Evolutionary conservation across 2,888 invertebrate genomes (phyloP).

Genomic region (Tyria jacobaeae): DNA sequence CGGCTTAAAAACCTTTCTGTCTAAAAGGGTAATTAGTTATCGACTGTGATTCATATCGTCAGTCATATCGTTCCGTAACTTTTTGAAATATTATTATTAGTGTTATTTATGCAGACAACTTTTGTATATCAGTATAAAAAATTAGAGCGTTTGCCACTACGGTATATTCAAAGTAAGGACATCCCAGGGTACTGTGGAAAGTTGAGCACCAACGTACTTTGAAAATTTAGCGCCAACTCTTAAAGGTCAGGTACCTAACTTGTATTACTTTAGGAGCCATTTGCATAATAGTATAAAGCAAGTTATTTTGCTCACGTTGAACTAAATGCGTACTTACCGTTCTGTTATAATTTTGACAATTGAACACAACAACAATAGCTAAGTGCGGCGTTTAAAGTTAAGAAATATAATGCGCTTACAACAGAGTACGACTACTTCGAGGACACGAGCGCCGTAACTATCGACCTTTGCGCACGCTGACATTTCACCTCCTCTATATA

Average conservation of each 20-base stretch:
- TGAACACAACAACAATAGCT: conserved; percentile 51
- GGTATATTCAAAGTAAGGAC: conserved; percentile 24
- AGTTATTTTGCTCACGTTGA: conserved; percentile 30
- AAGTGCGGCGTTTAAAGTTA: conserved; percentile 45
- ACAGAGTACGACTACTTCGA: conserved; percentile 48
- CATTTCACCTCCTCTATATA: conserved; percentile 50
- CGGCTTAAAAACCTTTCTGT: conserved; percentile 8
- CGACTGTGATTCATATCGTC: conserved; percentile 20
- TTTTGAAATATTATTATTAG: conserved; percentile 36
- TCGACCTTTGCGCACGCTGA: conserved; percentile 55
- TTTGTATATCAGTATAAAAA: conserved; percentile 37
- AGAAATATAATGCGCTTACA: conserved; percentile 51
- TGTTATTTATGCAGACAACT: conserved; percentile 38
- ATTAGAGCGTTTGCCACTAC: conserved; percentile 34
- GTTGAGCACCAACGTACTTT: conserved; percentile 29
- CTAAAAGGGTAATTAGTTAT: conserved; percentile 29
- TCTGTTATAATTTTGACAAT: conserved; percentile 43
- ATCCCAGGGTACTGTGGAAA: conserved; percentile 34
- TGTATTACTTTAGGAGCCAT: conserved; percentile 33
- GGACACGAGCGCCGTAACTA: conserved; percentile 48
- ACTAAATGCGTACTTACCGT: conserved; percentile 24
- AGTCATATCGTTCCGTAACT: conserved; percentile 16
- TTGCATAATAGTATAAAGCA: conserved; percentile 33
- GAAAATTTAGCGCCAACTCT: conserved; percentile 24
- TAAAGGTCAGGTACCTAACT: conserved; percentile 18